Conservation (phyloP, 2,113 vertebrate species). For the Sus scrofa region T2T-Sscrofa CM000814.6:96467501-96468000, state of each 20-base stretch:
- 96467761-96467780: background rate
- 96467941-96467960: background rate
- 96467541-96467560: background rate
- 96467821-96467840: background rate
- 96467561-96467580: background rate
- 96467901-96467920: background rate
- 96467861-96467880: background rate
- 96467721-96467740: background rate
- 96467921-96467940: background rate
- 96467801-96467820: background rate
- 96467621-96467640: accelerated
- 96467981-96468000: background rate
- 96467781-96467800: background rate
- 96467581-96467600: background rate
- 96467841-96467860: background rate
- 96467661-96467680: background rate
- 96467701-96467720: background rate
- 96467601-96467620: background rate
- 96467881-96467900: background rate
- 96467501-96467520: background rate
- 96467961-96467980: background rate
- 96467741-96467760: background rate
- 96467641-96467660: background rate
- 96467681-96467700: background rate
- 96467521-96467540: background rate